Base-by-base conservation (phyloP, 2,113 vertebrate genomes). In the Centropus unirufus region DNA sequence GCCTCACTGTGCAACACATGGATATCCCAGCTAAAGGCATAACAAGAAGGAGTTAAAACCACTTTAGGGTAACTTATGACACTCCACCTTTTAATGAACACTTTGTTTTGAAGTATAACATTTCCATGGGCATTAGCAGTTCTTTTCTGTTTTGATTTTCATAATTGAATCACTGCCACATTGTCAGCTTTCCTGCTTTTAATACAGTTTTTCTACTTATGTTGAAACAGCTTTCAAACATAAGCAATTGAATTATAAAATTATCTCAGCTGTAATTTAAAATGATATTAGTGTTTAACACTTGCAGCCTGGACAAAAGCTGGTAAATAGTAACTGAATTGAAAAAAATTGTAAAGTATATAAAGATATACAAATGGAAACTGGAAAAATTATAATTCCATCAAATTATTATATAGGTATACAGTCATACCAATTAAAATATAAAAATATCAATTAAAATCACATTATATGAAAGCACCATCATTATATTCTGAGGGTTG, bases 231-330 rank as follows among this genome's bases (percentile, higher is more conserved):
- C 39, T 78, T 80, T 93, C 89, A 86, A 80, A 67, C 42, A 78
- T 27, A 93, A 91, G 47, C 47, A 91, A 75, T 88, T 90, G 42
- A 82, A 69, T 64, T 81, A 69, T 16, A 61, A 95, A 89, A 74
- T 85, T 86, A 86, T 66, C 52, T 80, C 63, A 27, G 4, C 19
- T 72, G 39, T 89, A 84, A 92, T 44, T 79, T 91, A 84, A 92
- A 94, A 90, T 29, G 72, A 81, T 70, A 72, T 22, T 63, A 85
- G 5, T 29, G 3, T 51, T 82, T 83, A 73, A 55, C 24, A 52
- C 36, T 61, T 75, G 9, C 12, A 81, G 22, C 11, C 63, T 83
- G 24, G 4, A 90, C 16, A 62, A 70, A 86, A 85, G 8, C 34
- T 93, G 47, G 21, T 80, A 95, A 86, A 83, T 70, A 6, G 7